phyloP scores from a whole-genome alignment of 2,888 invertebrate genomes.

The Sialis lutaria region DNA sequence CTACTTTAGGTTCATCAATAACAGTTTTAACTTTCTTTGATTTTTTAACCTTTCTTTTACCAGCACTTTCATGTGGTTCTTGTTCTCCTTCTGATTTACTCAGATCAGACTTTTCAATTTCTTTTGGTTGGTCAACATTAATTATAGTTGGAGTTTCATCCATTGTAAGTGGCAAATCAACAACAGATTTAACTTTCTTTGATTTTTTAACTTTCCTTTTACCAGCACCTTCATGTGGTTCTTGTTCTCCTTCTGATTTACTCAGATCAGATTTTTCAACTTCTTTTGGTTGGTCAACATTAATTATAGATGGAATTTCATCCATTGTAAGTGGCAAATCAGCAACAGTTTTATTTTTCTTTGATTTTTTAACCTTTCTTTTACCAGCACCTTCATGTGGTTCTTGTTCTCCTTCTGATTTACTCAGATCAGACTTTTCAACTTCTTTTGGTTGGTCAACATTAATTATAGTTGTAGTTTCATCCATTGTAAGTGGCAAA shows the following conservation, averaged over 20 bases:
- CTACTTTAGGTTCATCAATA: slow-evolving; percentile 3
- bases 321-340: too few relatives aligned
- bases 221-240: too few relatives aligned
- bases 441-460: too few relatives aligned
- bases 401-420: not conserved
- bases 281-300: not conserved
- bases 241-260: too few relatives aligned
- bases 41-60: slow-evolving; percentile 5
- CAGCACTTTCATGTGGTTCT: slow-evolving; percentile 4
- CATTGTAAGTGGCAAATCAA: too few relatives aligned
- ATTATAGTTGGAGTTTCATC: too few relatives aligned
- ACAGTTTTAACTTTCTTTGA: slow-evolving; percentile 4
- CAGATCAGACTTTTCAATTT: not conserved
- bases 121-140: not conserved
- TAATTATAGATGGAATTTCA: not conserved
- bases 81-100: slow-evolving; percentile 6
- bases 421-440: too few relatives aligned
- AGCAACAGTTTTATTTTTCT: slow-evolving; percentile 19
- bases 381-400: slow-evolving; percentile 6
- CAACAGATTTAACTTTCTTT: too few relatives aligned
- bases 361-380: slow-evolving; percentile 15
- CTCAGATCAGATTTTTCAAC: too few relatives aligned
- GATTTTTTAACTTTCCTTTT: too few relatives aligned
- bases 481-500: too few relatives aligned
- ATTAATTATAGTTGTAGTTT: not conserved